Evolutionary conservation across 2,888 invertebrate species (phyloP).

Genomic region (Macropis europaea): DNA sequence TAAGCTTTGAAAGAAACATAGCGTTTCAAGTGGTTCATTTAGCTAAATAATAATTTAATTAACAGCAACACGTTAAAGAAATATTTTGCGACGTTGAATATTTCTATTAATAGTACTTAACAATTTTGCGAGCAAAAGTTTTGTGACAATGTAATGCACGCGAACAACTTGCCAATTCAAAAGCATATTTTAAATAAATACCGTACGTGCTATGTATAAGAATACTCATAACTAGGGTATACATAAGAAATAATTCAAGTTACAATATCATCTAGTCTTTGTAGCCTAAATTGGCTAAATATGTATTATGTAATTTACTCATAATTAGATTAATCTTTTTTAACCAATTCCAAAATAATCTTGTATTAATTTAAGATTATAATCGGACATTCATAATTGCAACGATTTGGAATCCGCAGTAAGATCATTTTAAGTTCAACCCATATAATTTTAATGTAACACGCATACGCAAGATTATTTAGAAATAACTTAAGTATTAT

Average conservation of each 20-base stretch:
- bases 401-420: conserved; percentile 6
- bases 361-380: conserved; percentile 24
- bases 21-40: neutral
- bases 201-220: conserved; percentile 2
- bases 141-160: neutral
- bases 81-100: conserved; percentile 23
- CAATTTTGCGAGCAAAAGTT: conserved; percentile 15
- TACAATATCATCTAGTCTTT: conserved; percentile 44
- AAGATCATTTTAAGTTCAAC: conserved; percentile 5
- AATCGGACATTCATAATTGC: conserved; percentile 3
- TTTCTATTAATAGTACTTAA: conserved; percentile 37
- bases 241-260: conserved; percentile 18
- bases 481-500: conserved; percentile 15
- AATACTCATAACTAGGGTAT: conserved; percentile 34
- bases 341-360: conserved; percentile 8
- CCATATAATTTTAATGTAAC: conserved; percentile 14
- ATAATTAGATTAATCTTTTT: conserved; percentile 14
- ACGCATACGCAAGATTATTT: conserved; percentile 6
- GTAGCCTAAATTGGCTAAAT: conserved; percentile 14
- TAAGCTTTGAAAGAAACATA: neutral
- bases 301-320: conserved; percentile 28
- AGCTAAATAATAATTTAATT: conserved; percentile 24
- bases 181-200: conserved; percentile 3
- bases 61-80: conserved; percentile 6
- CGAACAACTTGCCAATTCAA: conserved; percentile 27